Evolutionary conservation across 2,888 invertebrate genomes (phyloP).

Genomic region (Eumacrocentrus americanus): DNA sequence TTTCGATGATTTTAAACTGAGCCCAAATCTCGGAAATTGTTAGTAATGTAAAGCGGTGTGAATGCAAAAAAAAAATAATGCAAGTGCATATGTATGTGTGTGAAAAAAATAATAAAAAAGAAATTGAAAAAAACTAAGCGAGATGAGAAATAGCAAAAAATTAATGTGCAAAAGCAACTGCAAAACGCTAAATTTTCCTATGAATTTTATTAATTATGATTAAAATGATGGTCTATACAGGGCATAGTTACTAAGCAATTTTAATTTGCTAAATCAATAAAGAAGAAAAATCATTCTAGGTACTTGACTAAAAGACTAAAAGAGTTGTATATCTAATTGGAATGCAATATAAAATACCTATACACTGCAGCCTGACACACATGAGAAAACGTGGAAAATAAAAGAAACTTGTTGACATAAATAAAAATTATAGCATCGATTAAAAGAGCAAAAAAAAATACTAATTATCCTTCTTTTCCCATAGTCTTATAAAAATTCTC

Average conservation of each 20-base stretch:
- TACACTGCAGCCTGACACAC: neutral
- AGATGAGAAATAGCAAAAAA: neutral
- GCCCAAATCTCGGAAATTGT: slow-evolving; percentile 42
- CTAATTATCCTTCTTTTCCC: slow-evolving; percentile 21
- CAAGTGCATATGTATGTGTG: too few relatives aligned
- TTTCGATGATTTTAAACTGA: slow-evolving; percentile 41
- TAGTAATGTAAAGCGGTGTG: slow-evolving; percentile 4
- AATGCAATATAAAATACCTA: slow-evolving; percentile 8
- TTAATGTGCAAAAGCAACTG: slow-evolving; percentile 9
- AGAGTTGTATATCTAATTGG: slow-evolving; percentile 27
- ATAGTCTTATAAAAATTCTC: neutral
- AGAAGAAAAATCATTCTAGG: slow-evolving; percentile 24
- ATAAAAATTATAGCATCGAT: slow-evolving; percentile 53
- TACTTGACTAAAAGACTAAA: slow-evolving; percentile 21
- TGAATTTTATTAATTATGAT: slow-evolving; percentile 52
- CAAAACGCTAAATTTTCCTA: slow-evolving; percentile 44
- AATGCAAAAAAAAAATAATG: slow-evolving; percentile 4
- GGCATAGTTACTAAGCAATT: slow-evolving; percentile 57
- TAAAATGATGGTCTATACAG: slow-evolving; percentile 60
- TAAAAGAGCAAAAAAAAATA: slow-evolving; percentile 23
- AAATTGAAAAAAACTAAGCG: neutral
- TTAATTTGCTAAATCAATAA: slow-evolving; percentile 33
- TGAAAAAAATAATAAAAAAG: neutral
- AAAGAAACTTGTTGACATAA: slow-evolving; percentile 49
- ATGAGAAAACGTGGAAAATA: slow-evolving; percentile 27